phyloP scores from a whole-genome alignment of 2,113 vertebrate species.

The Microtus richardsoni region DNA sequence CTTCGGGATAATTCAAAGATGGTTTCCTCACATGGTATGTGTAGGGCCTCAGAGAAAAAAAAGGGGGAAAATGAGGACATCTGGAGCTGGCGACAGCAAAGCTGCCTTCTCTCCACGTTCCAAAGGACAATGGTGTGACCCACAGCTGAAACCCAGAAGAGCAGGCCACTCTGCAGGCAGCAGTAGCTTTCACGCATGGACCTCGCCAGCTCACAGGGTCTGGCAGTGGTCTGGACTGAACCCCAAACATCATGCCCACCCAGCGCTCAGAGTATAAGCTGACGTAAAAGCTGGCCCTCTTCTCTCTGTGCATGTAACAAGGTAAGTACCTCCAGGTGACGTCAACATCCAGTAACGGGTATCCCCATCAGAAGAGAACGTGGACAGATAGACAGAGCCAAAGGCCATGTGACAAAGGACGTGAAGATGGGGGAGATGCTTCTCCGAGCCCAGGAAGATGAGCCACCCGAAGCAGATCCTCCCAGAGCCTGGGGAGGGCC shows the following conservation, averaged over 20 bases:
- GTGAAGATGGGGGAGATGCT: no score
- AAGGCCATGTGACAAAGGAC: not conserved
- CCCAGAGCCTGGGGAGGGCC: not conserved
- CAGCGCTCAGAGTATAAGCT: not conserved
- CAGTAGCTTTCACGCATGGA: not conserved
- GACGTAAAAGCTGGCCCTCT: not conserved
- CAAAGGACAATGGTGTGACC: not conserved
- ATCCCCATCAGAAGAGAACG: not conserved
- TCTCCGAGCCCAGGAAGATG: not conserved
- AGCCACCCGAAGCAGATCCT: not conserved
- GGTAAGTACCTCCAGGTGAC: not conserved
- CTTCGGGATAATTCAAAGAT: not conserved
- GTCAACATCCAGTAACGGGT: not conserved
- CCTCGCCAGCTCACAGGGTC: not conserved
- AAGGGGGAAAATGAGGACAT: not conserved
- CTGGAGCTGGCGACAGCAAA: not conserved
- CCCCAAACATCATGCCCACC: not conserved
- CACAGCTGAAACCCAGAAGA: not conserved
- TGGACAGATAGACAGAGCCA: not conserved
- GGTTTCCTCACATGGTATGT: not conserved
- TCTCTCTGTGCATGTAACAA: no score
- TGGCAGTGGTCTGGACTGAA: not conserved
- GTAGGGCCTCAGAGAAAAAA: not conserved
- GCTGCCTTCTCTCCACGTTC: not conserved
- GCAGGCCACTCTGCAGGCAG: no score